Percentiles rank a stretch among this genome's conserved stretches.
phyloP scores from a whole-genome alignment of 2,888 invertebrate genomes.

The Apamea epomidion region DNA sequence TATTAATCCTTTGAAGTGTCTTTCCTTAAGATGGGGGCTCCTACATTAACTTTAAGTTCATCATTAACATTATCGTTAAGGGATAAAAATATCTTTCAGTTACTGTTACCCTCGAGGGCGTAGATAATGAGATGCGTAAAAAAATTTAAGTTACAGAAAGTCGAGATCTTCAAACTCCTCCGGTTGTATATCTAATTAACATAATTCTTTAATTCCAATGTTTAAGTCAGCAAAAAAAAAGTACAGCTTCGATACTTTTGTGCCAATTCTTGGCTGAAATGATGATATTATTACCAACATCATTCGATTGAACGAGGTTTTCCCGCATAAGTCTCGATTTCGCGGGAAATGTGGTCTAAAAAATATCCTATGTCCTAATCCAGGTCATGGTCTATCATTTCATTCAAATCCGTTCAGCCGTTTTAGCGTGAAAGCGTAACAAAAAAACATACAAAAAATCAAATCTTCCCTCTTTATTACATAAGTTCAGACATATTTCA shows the following conservation, averaged over 20 bases:
- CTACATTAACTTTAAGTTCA: slow-evolving; percentile 16
- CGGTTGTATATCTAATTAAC: slow-evolving; percentile 3
- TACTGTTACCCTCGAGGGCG: background rate
- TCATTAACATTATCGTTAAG: slow-evolving; percentile 21
- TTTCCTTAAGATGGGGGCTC: background rate
- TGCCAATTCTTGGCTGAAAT: background rate
- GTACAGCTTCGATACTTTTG: background rate
- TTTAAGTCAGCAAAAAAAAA: background rate
- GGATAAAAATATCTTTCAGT: slow-evolving; percentile 24
- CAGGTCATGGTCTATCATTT: background rate
- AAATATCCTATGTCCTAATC: background rate
- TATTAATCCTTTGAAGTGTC: slow-evolving; percentile 21
- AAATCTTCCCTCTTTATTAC: background rate
- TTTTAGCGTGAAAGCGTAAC: background rate
- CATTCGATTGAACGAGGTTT: background rate
- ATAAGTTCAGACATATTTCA: background rate
- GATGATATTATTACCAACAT: background rate
- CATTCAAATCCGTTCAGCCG: background rate
- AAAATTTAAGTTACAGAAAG: slow-evolving; percentile 30
- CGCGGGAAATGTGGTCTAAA: accelerated
- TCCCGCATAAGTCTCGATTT: background rate
- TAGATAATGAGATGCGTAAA: slow-evolving; percentile 32
- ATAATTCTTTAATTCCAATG: slow-evolving; percentile 27
- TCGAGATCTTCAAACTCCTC: background rate
- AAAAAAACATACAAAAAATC: background rate